Percentiles rank a stretch among this genome's conserved stretches.
phyloP scores from a whole-genome alignment of 2,797 vertebrate genomes.

The Falco biarmicus region DNA sequence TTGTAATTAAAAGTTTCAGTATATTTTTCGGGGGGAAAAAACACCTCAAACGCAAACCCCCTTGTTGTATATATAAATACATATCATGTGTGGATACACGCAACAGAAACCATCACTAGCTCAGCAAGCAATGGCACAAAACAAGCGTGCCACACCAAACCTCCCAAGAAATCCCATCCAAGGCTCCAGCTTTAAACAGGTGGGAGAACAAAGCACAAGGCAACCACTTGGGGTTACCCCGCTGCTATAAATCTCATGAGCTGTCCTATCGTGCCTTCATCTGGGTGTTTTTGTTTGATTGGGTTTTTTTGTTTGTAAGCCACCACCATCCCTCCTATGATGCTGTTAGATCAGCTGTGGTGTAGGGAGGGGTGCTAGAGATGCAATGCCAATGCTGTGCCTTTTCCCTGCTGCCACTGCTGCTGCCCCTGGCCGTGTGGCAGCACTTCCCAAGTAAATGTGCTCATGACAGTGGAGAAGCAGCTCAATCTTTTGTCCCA shows the following conservation, averaged over 20 bases:
- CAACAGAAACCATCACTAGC: not conserved
- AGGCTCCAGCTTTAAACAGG: not conserved
- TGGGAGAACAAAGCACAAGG: not conserved
- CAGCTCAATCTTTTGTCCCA: not conserved
- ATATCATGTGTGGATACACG: fast-evolving
- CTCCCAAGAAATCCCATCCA: not conserved
- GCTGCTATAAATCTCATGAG: fast-evolving
- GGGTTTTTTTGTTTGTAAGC: not conserved
- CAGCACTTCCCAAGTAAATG: not conserved
- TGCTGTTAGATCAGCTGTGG: not conserved
- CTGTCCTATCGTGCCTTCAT: not conserved
- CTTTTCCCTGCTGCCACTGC: not conserved
- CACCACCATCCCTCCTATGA: not conserved
- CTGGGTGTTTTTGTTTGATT: not conserved
- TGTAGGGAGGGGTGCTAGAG: not conserved
- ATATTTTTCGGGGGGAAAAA: fast-evolving
- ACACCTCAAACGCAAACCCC: fast-evolving
- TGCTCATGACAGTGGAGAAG: not conserved
- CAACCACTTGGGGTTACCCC: not conserved
- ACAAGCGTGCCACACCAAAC: not conserved
- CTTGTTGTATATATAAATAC: not conserved
- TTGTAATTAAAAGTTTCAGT: not conserved
- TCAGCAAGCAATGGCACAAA: not conserved
- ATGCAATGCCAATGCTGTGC: fast-evolving
- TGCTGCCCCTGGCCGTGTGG: not conserved